Evolutionary conservation across 1,140 invertebrate genomes (phyloP).

Genomic region (Globodera rostochiensis): DNA sequence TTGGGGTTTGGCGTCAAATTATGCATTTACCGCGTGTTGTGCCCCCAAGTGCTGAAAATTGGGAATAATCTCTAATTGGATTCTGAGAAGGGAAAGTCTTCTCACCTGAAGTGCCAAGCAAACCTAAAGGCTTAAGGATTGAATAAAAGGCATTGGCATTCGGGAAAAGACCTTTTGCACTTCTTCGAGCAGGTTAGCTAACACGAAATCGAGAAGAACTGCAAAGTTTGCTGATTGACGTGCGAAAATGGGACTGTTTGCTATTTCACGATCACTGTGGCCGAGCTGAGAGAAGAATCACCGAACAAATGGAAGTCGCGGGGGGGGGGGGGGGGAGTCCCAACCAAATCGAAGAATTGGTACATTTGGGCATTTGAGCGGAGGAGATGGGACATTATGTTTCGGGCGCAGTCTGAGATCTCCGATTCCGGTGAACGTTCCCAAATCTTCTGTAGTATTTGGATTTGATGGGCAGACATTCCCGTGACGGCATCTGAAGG

Average conservation of each 20-base stretch:
- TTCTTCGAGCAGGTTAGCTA: conserved; percentile 50
- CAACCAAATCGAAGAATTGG: conserved; percentile 48
- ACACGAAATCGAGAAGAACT: conserved; percentile 54
- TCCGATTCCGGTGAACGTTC: conserved; percentile 46
- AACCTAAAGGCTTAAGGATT: conserved; percentile 12
- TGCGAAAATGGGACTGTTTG: conserved; percentile 35
- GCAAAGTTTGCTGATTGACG: conserved; percentile 51
- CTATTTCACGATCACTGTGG: conserved; percentile 49
- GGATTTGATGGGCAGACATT: conserved; percentile 44
- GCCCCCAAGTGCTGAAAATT: conserved; percentile 39
- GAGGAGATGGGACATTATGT: conserved; percentile 49
- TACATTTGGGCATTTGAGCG: conserved; percentile 48
- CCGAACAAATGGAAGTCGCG: background rate
- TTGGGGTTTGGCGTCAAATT: no score
- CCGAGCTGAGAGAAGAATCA: conserved; percentile 34
- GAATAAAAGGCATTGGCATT: background rate
- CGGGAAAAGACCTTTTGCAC: conserved; percentile 41
- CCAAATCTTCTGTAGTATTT: conserved; percentile 52
- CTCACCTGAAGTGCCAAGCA: conserved; percentile 46
- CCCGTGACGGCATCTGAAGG: conserved; percentile 31
- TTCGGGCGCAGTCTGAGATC: conserved; percentile 47
- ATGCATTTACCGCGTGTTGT: conserved; percentile 34
- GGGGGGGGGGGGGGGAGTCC: background rate
- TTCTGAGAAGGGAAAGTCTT: background rate
- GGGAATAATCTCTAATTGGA: background rate